Percentiles rank a stretch among this genome's conserved stretches.
Evolutionary conservation across 2,113 vertebrate genomes (phyloP).

Genomic region (Dolichotis patagonum): DNA sequence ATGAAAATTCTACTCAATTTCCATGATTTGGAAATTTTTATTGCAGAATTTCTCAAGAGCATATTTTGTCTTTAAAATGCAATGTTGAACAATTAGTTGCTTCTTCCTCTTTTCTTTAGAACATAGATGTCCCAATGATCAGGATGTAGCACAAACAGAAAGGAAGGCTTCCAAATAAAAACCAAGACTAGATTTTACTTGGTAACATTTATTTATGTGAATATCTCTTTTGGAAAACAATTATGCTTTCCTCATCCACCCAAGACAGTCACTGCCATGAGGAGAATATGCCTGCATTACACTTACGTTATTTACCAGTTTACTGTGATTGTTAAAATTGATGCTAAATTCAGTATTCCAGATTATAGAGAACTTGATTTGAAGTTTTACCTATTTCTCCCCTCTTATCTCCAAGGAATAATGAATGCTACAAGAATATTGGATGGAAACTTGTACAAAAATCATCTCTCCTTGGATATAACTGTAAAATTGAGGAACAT

Average conservation of each 20-base stretch:
- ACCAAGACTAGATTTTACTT: slow-evolving; percentile 17
- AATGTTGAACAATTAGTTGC: slow-evolving; percentile 58
- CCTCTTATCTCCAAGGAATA: slow-evolving; percentile 27
- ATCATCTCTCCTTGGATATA: slow-evolving; percentile 59
- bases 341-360: slow-evolving; percentile 1
- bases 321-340: slow-evolving; percentile 43
- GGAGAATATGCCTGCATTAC: slow-evolving; percentile 42
- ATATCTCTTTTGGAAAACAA: slow-evolving; percentile 38
- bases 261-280: background rate
- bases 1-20: slow-evolving; percentile 79
- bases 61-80: slow-evolving; percentile 71
- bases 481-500: background rate
- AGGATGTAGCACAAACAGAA: background rate
- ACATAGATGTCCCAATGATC: background rate
- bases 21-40: slow-evolving; percentile 74
- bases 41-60: slow-evolving; percentile 79
- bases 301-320: background rate
- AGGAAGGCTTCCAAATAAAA: slow-evolving; percentile 26
- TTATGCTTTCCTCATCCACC: slow-evolving; percentile 18
- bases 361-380: slow-evolving; percentile 49
- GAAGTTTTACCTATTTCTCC: background rate
- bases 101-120: background rate
- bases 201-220: slow-evolving; percentile 16
- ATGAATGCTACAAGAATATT: slow-evolving; percentile 38
- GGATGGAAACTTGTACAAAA: slow-evolving; percentile 19